Evolutionary conservation across 2,888 invertebrate genomes (phyloP).

Genomic region (Caenorhabditis uteleia): DNA sequence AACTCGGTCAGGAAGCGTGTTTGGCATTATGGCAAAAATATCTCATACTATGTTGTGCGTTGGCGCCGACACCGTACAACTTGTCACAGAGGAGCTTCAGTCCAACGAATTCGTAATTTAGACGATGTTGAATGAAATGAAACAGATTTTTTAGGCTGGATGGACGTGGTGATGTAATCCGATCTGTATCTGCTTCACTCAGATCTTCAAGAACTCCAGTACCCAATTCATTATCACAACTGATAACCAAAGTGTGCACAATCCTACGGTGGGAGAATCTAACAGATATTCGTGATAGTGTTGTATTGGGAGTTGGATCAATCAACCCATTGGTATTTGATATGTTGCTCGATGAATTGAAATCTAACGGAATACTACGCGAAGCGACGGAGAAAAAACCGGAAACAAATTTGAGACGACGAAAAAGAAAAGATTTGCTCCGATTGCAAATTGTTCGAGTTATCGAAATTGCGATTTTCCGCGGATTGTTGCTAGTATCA

Average conservation of each 20-base stretch:
- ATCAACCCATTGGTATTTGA: slow-evolving; percentile 92
- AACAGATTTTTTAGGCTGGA: slow-evolving; percentile 33
- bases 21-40: slow-evolving; percentile 84
- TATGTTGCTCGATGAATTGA: slow-evolving; percentile 95
- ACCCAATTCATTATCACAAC: slow-evolving; percentile 35
- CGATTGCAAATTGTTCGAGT: slow-evolving; percentile 89
- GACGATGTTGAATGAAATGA: not conserved
- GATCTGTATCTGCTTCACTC: slow-evolving; percentile 49
- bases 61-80: slow-evolving; percentile 81
- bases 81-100: slow-evolving; percentile 81
- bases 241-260: slow-evolving; percentile 73
- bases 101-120: slow-evolving; percentile 73
- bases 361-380: slow-evolving; percentile 80
- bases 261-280: slow-evolving; percentile 86
- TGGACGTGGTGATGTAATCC: slow-evolving; percentile 40
- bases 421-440: slow-evolving; percentile 87
- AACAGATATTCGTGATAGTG: slow-evolving; percentile 89
- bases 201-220: slow-evolving; percentile 32
- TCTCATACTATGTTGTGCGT: slow-evolving; percentile 91
- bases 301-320: slow-evolving; percentile 84
- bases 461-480: slow-evolving; percentile 75
- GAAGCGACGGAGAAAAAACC: slow-evolving; percentile 77
- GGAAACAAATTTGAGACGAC: slow-evolving; percentile 91
- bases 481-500: slow-evolving; percentile 73
- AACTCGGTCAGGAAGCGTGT: slow-evolving; percentile 79